phyloP scores from a whole-genome alignment of 2,797 vertebrate genomes.

The Choloepus didactylus region DNA sequence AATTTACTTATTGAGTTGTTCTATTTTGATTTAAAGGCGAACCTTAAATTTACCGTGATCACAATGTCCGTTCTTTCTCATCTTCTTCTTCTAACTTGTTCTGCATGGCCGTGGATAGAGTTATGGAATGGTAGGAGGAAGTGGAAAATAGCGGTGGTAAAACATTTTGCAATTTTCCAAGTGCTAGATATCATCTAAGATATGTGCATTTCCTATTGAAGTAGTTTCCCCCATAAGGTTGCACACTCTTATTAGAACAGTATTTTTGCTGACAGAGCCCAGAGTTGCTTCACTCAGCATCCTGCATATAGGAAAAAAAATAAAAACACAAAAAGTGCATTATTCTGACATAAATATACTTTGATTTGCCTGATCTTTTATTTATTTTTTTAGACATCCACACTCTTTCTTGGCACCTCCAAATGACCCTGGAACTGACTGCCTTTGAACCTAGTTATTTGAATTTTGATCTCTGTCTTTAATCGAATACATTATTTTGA shows the following conservation, averaged over 20 bases:
- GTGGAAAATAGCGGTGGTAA: slow-evolving; percentile 64
- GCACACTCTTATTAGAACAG: slow-evolving; percentile 74
- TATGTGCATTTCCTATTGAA: slow-evolving; percentile 73
- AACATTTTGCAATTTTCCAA: slow-evolving; percentile 81
- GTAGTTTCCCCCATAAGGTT: slow-evolving; percentile 67
- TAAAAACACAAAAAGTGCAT: neutral
- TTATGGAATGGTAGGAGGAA: slow-evolving; percentile 22
- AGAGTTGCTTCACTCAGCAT: slow-evolving; percentile 73
- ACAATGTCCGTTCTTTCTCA: neutral
- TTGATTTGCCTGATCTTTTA: slow-evolving; percentile 55
- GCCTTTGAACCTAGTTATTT: slow-evolving; percentile 60
- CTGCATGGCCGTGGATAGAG: neutral
- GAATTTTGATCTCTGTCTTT: slow-evolving; percentile 74
- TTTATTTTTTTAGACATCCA: slow-evolving; percentile 24
- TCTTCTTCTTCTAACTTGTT: neutral
- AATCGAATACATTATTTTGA: slow-evolving; percentile 70
- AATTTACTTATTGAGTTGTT: slow-evolving; percentile 47
- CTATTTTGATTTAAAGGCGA: slow-evolving; percentile 54
- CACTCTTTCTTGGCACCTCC: slow-evolving; percentile 56
- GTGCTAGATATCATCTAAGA: slow-evolving; percentile 71
- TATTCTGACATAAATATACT: slow-evolving; percentile 50
- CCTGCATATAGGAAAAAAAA: neutral
- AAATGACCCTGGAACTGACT: slow-evolving; percentile 26
- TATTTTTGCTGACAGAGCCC: slow-evolving; percentile 80
- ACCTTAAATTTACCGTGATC: neutral